Percentiles rank a stretch among this genome's conserved stretches.
Evolutionary conservation across 2,113 vertebrate genomes (phyloP).

Genomic region (Microtus richardsoni): DNA sequence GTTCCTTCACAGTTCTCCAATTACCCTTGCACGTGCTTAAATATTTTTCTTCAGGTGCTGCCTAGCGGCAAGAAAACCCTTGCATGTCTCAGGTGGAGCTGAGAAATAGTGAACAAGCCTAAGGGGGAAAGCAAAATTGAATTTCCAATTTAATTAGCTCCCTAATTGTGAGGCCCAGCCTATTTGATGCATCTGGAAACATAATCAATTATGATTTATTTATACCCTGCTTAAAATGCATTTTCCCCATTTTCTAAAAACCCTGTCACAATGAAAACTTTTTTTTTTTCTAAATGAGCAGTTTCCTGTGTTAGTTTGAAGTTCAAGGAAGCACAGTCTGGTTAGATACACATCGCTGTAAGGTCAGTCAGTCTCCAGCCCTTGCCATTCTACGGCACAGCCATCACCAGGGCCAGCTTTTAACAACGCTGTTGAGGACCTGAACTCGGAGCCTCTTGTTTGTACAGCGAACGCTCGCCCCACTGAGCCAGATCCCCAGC

Average conservation of each 20-base stretch:
- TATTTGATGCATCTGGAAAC: background rate
- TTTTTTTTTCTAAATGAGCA: background rate
- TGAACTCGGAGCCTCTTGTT: background rate
- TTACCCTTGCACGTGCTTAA: conserved; percentile 40
- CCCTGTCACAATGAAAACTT: background rate
- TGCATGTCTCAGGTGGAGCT: background rate
- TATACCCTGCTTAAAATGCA: conserved; percentile 52
- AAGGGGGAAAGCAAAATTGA: background rate
- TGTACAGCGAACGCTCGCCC: background rate
- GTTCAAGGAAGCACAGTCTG: background rate
- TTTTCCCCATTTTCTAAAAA: conserved; percentile 32
- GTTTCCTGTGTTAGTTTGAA: background rate
- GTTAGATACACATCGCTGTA: background rate
- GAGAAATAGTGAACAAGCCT: background rate
- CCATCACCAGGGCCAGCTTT: background rate
- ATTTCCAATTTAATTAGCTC: conserved; percentile 54
- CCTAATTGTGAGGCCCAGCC: background rate
- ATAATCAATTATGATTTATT: conserved; percentile 67
- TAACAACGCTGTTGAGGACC: background rate
- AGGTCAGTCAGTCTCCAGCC: background rate
- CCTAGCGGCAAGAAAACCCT: background rate
- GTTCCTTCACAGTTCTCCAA: background rate
- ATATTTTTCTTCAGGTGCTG: conserved; percentile 25
- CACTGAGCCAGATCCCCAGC: too few species aligned
- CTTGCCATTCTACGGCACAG: background rate